Percentiles rank a stretch among this genome's conserved stretches.
These are phyloP conservation scores for Phrynocephalus vlangalii DNA, from an alignment of 2,797 vertebrate genomes.

Conservation along the genomic window DNA sequence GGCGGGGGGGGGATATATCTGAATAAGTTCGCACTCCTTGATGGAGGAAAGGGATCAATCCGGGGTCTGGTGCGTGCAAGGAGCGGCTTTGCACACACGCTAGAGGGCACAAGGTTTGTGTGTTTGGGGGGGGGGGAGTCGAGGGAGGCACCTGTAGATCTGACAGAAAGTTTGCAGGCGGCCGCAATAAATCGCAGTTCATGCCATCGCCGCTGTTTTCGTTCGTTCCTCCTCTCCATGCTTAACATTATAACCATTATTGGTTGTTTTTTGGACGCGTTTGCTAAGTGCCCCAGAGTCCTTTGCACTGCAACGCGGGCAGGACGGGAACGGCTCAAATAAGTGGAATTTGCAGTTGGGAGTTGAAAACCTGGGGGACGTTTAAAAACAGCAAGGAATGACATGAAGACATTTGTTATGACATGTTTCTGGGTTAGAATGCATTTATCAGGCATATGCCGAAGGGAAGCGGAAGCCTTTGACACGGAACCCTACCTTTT, in stretches of 20 bases:
- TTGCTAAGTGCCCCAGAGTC: neutral
- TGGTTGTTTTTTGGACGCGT: neutral
- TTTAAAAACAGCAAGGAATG: neutral
- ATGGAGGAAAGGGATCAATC: neutral
- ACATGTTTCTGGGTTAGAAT: neutral
- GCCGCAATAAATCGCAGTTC: neutral
- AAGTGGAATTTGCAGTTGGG: neutral
- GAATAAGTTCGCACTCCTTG: neutral
- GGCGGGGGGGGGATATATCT: too few species aligned
- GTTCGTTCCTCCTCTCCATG: too few species aligned
- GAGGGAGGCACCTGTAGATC: slow-evolving; percentile 42
- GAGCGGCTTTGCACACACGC: neutral
- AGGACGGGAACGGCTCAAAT: neutral
- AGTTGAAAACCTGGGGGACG: neutral
- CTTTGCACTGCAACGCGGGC: neutral
- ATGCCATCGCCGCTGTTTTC: fast-evolving
- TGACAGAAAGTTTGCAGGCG: neutral
- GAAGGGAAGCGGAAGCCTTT: neutral
- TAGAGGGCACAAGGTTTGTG: neutral
- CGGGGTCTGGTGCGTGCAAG: neutral
- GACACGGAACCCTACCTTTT: too few species aligned
- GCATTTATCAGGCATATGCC: neutral
- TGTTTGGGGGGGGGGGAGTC: neutral
- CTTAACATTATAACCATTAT: neutral
- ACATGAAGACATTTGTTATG: too few species aligned